These are phyloP conservation scores for Neodiprion lecontei DNA, from an alignment of 1,140 invertebrate species.

Conservation along the genomic window DNA sequence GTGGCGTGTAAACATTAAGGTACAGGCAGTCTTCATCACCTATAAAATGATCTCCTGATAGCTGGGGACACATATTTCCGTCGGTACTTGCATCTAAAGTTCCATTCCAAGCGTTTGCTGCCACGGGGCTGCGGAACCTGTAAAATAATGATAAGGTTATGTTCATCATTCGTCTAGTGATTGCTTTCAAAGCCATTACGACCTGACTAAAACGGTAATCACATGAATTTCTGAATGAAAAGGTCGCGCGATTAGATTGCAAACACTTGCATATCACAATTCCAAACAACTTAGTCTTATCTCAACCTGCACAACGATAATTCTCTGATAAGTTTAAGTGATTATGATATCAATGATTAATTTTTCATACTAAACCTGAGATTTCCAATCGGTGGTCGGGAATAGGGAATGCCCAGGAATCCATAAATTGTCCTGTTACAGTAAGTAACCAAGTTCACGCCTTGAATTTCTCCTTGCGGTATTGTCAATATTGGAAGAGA, in stretches of 20 bases:
- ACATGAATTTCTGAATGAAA: slow-evolving; percentile 6
- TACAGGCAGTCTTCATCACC: slow-evolving; percentile 69
- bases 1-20: slow-evolving; percentile 68
- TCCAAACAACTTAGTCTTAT: not conserved
- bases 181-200: not conserved
- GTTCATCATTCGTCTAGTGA: not conserved
- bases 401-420: slow-evolving; percentile 67
- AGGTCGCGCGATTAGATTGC: not conserved
- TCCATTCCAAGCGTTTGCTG: slow-evolving; percentile 36
- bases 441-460: not conserved
- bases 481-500: not conserved
- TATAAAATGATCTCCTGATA: slow-evolving; percentile 15
- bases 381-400: slow-evolving; percentile 62
- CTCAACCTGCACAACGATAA: no score
- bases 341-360: slow-evolving; percentile 2
- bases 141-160: not conserved
- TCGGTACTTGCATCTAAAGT: slow-evolving; percentile 28
- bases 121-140: slow-evolving; percentile 33
- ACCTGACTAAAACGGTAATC: no score
- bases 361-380: slow-evolving; percentile 53
- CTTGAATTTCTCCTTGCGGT: not conserved
- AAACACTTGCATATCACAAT: not conserved
- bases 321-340: no score
- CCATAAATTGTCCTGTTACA: slow-evolving; percentile 21
- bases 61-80: slow-evolving; percentile 24